Base-by-base conservation (phyloP, 2,113 vertebrate species). In the Prunella fulvescens region DNA sequence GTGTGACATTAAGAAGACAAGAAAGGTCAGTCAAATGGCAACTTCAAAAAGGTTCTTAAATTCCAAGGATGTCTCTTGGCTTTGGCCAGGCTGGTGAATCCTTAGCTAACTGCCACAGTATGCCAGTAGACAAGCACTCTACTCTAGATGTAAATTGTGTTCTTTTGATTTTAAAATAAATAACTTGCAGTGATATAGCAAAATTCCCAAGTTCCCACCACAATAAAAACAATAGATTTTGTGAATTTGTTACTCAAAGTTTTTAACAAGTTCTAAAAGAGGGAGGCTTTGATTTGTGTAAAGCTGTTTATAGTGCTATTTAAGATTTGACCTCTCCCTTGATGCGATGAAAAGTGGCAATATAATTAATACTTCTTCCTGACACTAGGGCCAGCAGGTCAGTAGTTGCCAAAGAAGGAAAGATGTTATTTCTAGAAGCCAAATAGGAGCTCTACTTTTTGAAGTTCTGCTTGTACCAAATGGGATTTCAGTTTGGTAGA, bases 1-100 rank as follows among this genome's bases (percentile, higher is more conserved):
- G 20, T 0, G 0, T 96, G 94, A 96, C 91, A 95, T 95, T 97
- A 96, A 95, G 83, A 89, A 57, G 95, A 95, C 81, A 96, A 79
- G 95, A 96, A 96, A 97, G 92, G 92, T 96, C 95, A 97, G 81
- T 90, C 83, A 92, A 95, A 97, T 91, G 64, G 90, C 76, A 94
- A 66, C 92, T 88, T 94, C 86, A 93, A 88, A 95, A 83, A 94
- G 42, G 47, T 94, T 92, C 84, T 84, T 78, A 65, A 91, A 82
- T 89, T 95, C 51, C 62, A 89, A 83, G 57, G 57, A 53, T 88
- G 74, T 65, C 50, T 86, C 57, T 92, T 90, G 51, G 83, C 72
- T 96, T 84, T 69, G 81, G 37, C 61, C 64, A 65, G 61, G 18
- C 54, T 95, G 40, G 71, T 77, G 60, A 86, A 89, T 89, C 66